Evolutionary conservation across 1,140 invertebrate species (phyloP), one percentile per base, ranked within the genome.

Genomic region (Panulirus ornatus): DNA sequence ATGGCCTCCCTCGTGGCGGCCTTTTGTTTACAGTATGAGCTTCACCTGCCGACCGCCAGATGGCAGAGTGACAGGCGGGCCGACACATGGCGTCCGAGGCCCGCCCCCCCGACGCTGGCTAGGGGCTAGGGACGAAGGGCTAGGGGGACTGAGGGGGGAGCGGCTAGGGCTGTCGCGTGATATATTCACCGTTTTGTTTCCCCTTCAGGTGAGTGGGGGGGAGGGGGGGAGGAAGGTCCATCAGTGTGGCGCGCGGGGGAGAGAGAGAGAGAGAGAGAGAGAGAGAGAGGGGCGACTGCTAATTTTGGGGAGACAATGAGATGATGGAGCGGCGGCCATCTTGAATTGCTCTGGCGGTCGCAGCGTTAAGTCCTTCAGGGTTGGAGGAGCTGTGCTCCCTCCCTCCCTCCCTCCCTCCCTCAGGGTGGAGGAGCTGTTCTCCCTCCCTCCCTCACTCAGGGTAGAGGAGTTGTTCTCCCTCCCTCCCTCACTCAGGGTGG

Each of bases 21-120:
- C 70, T 75, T 58, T 86, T 86, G 84, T 78, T 86, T 76, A 86
- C 79, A 73, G 22, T 75, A 38, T 38, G 44, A 58, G 84, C 30
- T 38, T 85, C 66, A 34, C 40, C 51, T 44, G 42, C 16, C 83
- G 42, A n/a, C 83, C 83, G 44, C 83, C 83, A 85, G 83, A 54
- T 85, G 83, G 83, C 83, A 85, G 83, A 75, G 70, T 83, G 79
- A 66, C 54, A 47, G 79, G 19, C 36, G 11, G 30, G 70, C 40
- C 44, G 66, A 34, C 83, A 85, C 70, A 71, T 85, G 83, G 83
- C 22, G 14, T 16, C 19, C 38, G 82, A 19, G 34, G 42, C 34
- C 34, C n/a, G 51, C 6, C n/a, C n/a, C n/a, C n/a, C n/a, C n/a
- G n/a, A n/a, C n/a, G n/a, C n/a, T n/a, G n/a, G n/a, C n/a, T n/a